phyloP scores from a whole-genome alignment of 2,113 vertebrate genomes.

The Takifugu bimaculatus region DNA sequence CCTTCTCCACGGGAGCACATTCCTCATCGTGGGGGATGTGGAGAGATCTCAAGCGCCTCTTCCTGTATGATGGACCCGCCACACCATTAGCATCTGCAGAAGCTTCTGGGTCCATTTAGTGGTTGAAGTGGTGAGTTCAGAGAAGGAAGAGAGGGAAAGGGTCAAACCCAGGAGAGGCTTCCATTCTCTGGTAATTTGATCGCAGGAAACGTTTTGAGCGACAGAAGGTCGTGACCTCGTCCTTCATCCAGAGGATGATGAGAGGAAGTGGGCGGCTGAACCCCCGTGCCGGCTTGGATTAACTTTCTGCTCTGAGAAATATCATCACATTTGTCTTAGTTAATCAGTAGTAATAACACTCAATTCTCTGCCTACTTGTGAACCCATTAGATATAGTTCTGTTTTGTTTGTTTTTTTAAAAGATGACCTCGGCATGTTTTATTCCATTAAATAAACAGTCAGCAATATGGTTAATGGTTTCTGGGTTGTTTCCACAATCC shows the following conservation, averaged over 20 bases:
- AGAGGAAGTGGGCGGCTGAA: background rate
- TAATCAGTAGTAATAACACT: too few relatives aligned
- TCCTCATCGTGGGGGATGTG: conserved; percentile 58
- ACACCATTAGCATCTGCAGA: conserved; percentile 27
- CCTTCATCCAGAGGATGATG: background rate
- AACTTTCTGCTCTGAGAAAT: too few relatives aligned
- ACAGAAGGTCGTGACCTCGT: conserved; percentile 23
- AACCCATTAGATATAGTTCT: too few relatives aligned
- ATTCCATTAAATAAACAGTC: too few relatives aligned
- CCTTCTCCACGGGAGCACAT: conserved; percentile 70
- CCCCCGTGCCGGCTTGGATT: background rate
- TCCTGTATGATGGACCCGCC: conserved; percentile 57
- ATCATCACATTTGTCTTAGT: too few relatives aligned
- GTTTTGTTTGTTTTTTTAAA: too few relatives aligned
- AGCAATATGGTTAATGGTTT: too few relatives aligned
- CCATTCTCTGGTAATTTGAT: conserved; percentile 21
- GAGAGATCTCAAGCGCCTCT: conserved; percentile 45
- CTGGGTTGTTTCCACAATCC: too few relatives aligned
- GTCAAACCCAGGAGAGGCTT: conserved; percentile 24
- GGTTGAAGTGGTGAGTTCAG: conserved; percentile 24
- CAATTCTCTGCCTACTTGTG: too few relatives aligned
- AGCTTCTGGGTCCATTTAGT: conserved; percentile 57
- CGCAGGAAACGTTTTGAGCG: conserved; percentile 17
- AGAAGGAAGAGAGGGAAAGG: conserved; percentile 11
- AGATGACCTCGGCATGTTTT: too few relatives aligned